Evolutionary conservation across 2,113 vertebrate genomes (phyloP), one percentile per base, ranked within the genome.

Genomic region (Clupea harengus): DNA sequence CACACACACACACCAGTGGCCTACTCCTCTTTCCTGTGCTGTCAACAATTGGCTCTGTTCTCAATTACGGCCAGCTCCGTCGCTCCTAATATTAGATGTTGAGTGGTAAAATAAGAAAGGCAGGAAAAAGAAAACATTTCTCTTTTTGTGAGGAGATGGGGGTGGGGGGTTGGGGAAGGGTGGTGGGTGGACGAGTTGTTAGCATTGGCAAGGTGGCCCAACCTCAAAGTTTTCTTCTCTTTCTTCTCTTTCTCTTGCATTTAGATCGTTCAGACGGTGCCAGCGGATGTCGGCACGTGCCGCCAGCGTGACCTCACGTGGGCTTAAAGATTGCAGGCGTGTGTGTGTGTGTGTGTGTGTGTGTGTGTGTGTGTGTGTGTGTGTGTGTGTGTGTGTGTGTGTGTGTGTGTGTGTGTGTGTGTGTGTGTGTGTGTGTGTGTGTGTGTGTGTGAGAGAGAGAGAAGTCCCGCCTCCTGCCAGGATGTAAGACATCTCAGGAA

Each of bases 41-140:
- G 84, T 86, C 82, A 83, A 78, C 81, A 47, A 85, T 84, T 78
- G 84, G 49, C 45, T 85, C 81, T 88, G 54, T 54, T 83, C 81
- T 85, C 84, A 72, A 81, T 87, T 86, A 85, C 54, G 13, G 44
- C 32, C 83, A 86, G 22, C 28, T 46, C 64, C 22, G 57, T 67
- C 39, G 84, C 15, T 54, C n/a, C 45, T 81, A 84, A 83, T 83
- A 87, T 86, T 86, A 87, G 84, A 84, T 85, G 1, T 72, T 72
- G 44, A 28, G 1, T 75, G 52, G n/a, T 85, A 85, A 85, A 82
- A 83, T 46, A 85, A 44, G 47, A 64, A 49, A 54, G 82, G 9
- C 7, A 86, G 52, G 28, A 13, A 20, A 64, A 82, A 82, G 64
- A 32, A 82, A 87, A 85, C 47, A 82, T 75, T 81, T 45, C 32